Base-by-base conservation (phyloP, 92 coral and sea anemone species). In the Anthopleura xanthogrammica region DNA sequence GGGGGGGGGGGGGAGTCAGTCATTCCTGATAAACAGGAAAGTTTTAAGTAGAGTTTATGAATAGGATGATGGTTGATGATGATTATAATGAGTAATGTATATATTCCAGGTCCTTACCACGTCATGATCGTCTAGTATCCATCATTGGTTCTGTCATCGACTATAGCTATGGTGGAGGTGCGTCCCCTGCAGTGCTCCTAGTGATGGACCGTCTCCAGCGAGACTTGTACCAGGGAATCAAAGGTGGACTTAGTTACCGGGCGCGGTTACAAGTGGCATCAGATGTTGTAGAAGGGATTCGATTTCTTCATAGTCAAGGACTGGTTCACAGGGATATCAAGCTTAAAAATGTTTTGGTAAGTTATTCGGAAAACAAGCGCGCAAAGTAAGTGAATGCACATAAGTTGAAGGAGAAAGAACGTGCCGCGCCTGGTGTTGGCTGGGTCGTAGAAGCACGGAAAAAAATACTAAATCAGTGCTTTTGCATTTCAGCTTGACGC, bases 271-370 rank as follows among this genome's bases (percentile, higher is more conserved):
- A 90, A 74, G 94, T 96, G 55, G 99, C 99, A 43, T 87, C 92
- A 57, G 99, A 96, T 84, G 99, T 96, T 42, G 95, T 96, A 66
- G 98, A 96, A 75, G 99, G 99, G 14, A 92, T 96, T 77, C 90
- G 99, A 10, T 96, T 96, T 90, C 89, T 96, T 7, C 99, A 96
- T 84, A 96, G 98, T 77, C 99, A 96, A 77, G 99, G 99, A 16
- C 78, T 96, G 74, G 97, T 96, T 70, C 99, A 96, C 72, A 85
- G 99, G 41, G 99, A 96, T 77, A 96, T 96, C 84, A 96, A 96
- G 78, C 88, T 96, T 1, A 96, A 96, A 93, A 96, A 96, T 83
- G 99, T 96, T 7, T 70, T 96, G 95, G 99, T 96, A 36, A 78
- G 98, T 86, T 77, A 16, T 36, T 11, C 14, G 66, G 65, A 54